phyloP scores from a whole-genome alignment of 1,140 invertebrate genomes.

The Harlomillsia oculata region DNA sequence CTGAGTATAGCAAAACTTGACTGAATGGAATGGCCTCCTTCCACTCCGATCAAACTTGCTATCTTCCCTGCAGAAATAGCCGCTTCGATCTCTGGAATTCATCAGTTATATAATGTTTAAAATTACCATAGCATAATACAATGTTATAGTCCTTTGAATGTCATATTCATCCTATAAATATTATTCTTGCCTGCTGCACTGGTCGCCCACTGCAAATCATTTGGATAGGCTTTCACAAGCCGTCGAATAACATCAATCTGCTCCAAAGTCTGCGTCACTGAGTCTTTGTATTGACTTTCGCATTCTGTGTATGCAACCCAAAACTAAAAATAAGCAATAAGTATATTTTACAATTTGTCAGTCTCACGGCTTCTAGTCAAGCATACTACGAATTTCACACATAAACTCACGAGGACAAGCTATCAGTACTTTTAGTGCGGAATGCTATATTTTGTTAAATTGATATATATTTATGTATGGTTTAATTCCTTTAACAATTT shows the following conservation, averaged over 20 bases:
- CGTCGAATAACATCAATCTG: slow-evolving; percentile 35
- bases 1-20: slow-evolving; percentile 45
- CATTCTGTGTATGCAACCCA: slow-evolving; percentile 30
- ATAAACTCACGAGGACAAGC: background rate
- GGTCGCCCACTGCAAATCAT: slow-evolving; percentile 22
- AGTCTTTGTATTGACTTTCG: slow-evolving; percentile 23
- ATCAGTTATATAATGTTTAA: background rate
- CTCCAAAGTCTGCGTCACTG: slow-evolving; percentile 31
- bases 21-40: slow-evolving; percentile 49
- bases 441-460: background rate
- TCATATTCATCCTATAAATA: background rate
- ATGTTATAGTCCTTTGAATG: background rate
- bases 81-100: slow-evolving; percentile 23
- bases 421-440: background rate
- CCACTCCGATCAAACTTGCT: slow-evolving; percentile 46
- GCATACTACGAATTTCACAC: background rate
- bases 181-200: slow-evolving; percentile 12
- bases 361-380: too few relatives aligned
- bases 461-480: background rate
- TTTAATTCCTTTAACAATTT: slow-evolving; percentile 27
- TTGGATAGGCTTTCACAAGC: slow-evolving; percentile 12
- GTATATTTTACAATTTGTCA: background rate
- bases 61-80: slow-evolving; percentile 39
- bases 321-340: slow-evolving; percentile 5
- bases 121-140: background rate